Evolutionary conservation across 2,888 invertebrate species (phyloP).

Genomic region (Brachypalpus laphriformis): DNA sequence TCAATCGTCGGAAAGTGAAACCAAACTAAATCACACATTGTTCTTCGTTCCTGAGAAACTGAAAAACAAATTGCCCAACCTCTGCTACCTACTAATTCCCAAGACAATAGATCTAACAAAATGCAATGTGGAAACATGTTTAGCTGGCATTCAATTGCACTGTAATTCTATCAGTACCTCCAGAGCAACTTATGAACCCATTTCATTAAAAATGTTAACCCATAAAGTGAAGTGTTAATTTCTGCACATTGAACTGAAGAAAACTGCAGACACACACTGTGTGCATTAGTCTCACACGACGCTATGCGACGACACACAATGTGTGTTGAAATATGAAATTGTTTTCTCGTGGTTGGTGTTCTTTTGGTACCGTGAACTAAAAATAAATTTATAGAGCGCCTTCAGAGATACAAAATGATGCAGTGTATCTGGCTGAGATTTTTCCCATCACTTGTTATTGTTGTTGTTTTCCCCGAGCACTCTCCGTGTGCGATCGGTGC

Average conservation of each 20-base stretch:
- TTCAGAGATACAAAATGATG: slow-evolving; percentile 30
- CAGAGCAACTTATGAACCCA: slow-evolving; percentile 55
- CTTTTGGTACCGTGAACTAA: slow-evolving; percentile 17
- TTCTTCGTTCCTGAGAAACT: slow-evolving; percentile 9
- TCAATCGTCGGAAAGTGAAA: slow-evolving; percentile 23
- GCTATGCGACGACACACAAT: slow-evolving; percentile 9
- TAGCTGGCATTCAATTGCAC: not conserved
- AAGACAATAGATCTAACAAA: slow-evolving; percentile 8
- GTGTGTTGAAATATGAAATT: slow-evolving; percentile 58
- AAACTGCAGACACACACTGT: slow-evolving; percentile 25
- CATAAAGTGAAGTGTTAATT: slow-evolving; percentile 68
- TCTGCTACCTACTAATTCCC: not conserved
- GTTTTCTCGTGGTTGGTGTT: slow-evolving; percentile 31
- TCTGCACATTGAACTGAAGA: slow-evolving; percentile 58
- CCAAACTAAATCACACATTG: slow-evolving; percentile 23
- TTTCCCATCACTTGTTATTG: slow-evolving; percentile 59
- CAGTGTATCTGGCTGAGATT: slow-evolving; percentile 43
- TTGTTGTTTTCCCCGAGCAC: slow-evolving; percentile 7
- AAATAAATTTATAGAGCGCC: slow-evolving; percentile 31
- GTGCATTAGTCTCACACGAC: slow-evolving; percentile 51
- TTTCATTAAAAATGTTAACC: slow-evolving; percentile 68
- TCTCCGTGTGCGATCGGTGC: slow-evolving; percentile 65
- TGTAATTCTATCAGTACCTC: not conserved
- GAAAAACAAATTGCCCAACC: slow-evolving; percentile 32
- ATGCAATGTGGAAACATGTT: slow-evolving; percentile 1